Conservation (phyloP, 2,113 vertebrate genomes). For the Tiliqua scincoides region DNA sequence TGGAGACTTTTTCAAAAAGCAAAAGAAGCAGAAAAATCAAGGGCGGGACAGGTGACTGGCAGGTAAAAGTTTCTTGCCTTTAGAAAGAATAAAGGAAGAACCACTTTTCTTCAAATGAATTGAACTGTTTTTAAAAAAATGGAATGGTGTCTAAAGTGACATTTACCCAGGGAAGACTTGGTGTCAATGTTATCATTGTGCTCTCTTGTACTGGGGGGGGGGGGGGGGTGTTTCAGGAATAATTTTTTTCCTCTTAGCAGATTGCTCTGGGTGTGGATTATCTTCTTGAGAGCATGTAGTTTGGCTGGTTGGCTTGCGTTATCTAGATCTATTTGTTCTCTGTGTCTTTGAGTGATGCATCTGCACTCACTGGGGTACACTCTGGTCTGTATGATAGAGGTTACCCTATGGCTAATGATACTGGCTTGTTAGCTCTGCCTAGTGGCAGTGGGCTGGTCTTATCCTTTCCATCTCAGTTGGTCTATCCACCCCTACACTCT, state of each 20-base stretch:
- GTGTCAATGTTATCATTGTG: neutral
- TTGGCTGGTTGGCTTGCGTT: neutral
- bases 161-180: neutral
- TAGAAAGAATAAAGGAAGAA: neutral
- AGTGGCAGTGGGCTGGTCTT: neutral
- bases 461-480: neutral
- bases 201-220: neutral
- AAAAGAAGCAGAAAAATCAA: neutral
- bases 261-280: neutral
- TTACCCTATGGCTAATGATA: too few species aligned
- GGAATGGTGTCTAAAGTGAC: neutral
- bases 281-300: neutral
- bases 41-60: neutral
- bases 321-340: neutral
- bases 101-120: conserved; percentile 1
- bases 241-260: neutral
- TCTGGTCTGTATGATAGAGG: too few species aligned
- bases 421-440: neutral
- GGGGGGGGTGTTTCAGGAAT: too few species aligned
- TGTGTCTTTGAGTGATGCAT: neutral
- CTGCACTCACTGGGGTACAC: neutral
- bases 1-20: conserved; percentile 43
- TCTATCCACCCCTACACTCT: neutral
- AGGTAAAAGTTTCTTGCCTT: neutral
- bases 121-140: neutral